These are phyloP conservation scores for Beaufortia kweichowensis DNA, from an alignment of 2,113 vertebrate genomes.

Conservation along the genomic window DNA sequence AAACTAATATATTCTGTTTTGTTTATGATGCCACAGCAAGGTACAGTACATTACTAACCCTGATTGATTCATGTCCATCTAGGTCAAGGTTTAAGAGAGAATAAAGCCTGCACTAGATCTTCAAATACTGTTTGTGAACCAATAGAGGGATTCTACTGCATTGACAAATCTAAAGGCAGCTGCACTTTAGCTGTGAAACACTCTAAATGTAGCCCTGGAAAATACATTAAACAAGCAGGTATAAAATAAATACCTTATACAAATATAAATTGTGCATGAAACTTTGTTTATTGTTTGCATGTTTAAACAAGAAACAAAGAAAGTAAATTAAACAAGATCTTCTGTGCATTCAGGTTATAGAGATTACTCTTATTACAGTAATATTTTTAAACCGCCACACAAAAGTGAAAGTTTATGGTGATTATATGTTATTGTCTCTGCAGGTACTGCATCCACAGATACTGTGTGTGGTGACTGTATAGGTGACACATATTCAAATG, in stretches of 20 bases:
- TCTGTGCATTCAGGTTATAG: too few relatives aligned
- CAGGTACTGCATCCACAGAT: slow-evolving; percentile 42
- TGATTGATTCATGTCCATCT: not conserved
- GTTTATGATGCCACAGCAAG: not conserved
- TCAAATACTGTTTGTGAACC: slow-evolving; percentile 53
- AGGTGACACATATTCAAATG: slow-evolving; percentile 47
- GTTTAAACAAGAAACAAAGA: not conserved
- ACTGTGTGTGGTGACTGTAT: slow-evolving; percentile 44
- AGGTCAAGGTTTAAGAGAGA: slow-evolving; percentile 45
- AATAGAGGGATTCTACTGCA: slow-evolving; percentile 49
- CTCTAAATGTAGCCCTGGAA: slow-evolving; percentile 42
- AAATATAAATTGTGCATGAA: not conserved
- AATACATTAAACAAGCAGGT: slow-evolving; percentile 49
- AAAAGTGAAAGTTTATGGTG: not conserved
- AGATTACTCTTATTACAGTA: too few relatives aligned
- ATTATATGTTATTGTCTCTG: not conserved
- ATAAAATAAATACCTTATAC: not conserved
- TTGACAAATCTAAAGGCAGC: not conserved
- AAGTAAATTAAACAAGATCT: too few relatives aligned
- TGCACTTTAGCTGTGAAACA: slow-evolving; percentile 43
- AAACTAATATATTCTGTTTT: not conserved
- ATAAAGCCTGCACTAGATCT: slow-evolving; percentile 21
- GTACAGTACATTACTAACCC: too few relatives aligned
- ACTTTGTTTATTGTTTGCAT: not conserved
- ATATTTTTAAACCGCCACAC: too few relatives aligned